Evolutionary conservation across 2,888 invertebrate species (phyloP).

Genomic region (Galerucella pusilla): DNA sequence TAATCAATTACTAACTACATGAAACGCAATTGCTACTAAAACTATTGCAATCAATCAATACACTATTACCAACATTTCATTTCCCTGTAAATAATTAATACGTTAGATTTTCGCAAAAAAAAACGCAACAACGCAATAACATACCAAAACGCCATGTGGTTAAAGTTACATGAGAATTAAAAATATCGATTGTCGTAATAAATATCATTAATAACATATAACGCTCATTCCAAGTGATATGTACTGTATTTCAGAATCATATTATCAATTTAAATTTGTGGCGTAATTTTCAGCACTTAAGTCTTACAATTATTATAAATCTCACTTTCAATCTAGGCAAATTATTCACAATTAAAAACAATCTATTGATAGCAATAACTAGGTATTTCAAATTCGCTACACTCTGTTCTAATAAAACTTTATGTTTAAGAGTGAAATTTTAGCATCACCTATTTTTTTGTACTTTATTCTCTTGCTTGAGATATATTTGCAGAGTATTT

Average conservation of each 20-base stretch:
- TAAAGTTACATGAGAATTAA: constrained; percentile 13
- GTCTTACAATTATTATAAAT: not conserved
- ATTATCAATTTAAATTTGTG: not conserved
- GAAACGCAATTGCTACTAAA: constrained; percentile 24
- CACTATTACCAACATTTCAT: constrained; percentile 15
- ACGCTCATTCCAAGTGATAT: constrained; percentile 2
- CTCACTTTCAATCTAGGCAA: not conserved
- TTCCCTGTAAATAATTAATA: constrained; percentile 25
- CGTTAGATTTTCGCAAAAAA: constrained; percentile 21
- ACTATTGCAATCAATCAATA: constrained; percentile 28
- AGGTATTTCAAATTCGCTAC: too few species aligned
- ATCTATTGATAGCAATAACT: not conserved
- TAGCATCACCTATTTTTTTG: too few species aligned
- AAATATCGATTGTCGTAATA: constrained; percentile 25
- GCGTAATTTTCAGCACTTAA: not conserved
- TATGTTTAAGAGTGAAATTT: too few species aligned
- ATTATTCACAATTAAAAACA: not conserved
- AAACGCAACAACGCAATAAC: constrained; percentile 10
- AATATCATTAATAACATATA: constrained; percentile 29
- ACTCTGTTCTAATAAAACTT: too few species aligned
- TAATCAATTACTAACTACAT: constrained; percentile 15
- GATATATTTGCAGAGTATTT: too few species aligned
- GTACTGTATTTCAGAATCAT: not conserved
- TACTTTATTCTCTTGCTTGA: too few species aligned
- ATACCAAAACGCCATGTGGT: constrained; percentile 31